Percentiles rank a stretch among this genome's conserved stretches.
Conservation (phyloP, 2,888 invertebrate species). For the Philopedon plagiatum region DNA sequence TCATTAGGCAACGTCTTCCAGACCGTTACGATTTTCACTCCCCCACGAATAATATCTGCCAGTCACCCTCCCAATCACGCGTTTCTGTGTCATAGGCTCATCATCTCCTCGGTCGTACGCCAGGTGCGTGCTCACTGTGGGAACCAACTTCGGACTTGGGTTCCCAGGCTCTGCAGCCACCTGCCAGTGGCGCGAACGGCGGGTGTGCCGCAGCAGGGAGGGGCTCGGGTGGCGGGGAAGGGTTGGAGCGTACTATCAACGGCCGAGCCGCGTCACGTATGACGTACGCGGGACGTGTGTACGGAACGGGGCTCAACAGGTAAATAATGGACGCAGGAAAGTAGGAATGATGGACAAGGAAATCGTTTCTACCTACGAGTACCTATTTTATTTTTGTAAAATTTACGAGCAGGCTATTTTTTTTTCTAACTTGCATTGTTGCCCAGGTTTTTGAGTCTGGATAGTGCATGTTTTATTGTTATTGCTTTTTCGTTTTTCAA, state of each 20-base stretch:
- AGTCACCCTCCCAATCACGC: conserved; percentile 40
- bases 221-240: not conserved
- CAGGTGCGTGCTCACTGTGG: conserved; percentile 63
- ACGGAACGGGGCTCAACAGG: not conserved
- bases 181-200: conserved; percentile 58
- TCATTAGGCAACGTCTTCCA: not conserved
- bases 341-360: not conserved
- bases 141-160: conserved; percentile 62
- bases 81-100: conserved; percentile 20
- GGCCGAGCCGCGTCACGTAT: conserved; percentile 32
- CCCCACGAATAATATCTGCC: conserved; percentile 40
- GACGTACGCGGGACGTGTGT: conserved; percentile 32
- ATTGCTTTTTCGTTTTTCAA: no score
- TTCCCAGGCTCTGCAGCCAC: conserved; percentile 63
- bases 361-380: not conserved
- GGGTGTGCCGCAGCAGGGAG: conserved; percentile 21
- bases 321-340: not conserved
- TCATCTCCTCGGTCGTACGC: conserved; percentile 31
- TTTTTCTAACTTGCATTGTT: no score
- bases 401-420: no score
- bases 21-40: conserved; percentile 18
- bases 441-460: no score
- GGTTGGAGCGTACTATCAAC: conserved; percentile 14
- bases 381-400: no score
- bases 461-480: no score